Conservation (phyloP, 2,113 vertebrate species). For the Piprites chloris region DNA sequence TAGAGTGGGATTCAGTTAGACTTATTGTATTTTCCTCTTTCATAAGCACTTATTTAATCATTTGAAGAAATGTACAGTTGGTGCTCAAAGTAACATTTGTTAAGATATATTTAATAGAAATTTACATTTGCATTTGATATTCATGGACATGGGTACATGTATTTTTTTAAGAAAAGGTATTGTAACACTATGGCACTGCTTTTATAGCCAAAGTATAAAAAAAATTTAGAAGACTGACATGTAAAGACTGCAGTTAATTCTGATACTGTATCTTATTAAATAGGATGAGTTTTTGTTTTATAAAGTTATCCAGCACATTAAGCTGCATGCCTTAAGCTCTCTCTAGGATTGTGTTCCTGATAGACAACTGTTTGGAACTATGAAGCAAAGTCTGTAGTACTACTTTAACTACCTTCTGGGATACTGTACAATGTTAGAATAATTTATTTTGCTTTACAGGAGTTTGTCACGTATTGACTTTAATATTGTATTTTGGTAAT, state of each 20-base stretch:
- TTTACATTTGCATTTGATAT: slow-evolving; percentile 78
- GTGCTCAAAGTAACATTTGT: slow-evolving; percentile 80
- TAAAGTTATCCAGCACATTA: slow-evolving; percentile 69
- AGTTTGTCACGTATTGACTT: slow-evolving; percentile 86
- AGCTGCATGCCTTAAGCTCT: slow-evolving; percentile 80
- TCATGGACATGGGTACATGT: slow-evolving; percentile 78
- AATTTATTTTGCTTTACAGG: slow-evolving; percentile 91
- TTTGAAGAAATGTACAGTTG: slow-evolving; percentile 75
- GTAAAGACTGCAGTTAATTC: slow-evolving; percentile 71
- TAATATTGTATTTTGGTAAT: slow-evolving; percentile 96
- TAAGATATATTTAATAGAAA: slow-evolving; percentile 82
- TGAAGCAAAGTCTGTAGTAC: slow-evolving; percentile 69
- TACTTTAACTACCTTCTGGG: slow-evolving; percentile 76
- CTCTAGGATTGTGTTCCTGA: slow-evolving; percentile 62
- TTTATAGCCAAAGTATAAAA: slow-evolving; percentile 80
- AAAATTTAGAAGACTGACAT: slow-evolving; percentile 71
- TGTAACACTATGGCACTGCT: slow-evolving; percentile 80
- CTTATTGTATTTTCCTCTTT: slow-evolving; percentile 66
- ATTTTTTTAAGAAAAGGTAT: slow-evolving; percentile 85
- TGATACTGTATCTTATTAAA: slow-evolving; percentile 66
- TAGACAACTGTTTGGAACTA: slow-evolving; percentile 62
- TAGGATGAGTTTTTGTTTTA: slow-evolving; percentile 73
- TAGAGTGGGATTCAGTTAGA: slow-evolving; percentile 44
- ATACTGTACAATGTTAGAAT: slow-evolving; percentile 84
- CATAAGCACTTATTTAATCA: slow-evolving; percentile 79